Base-by-base conservation (phyloP, 2,888 invertebrate genomes). In the Acanthoscelides obtectus region DNA sequence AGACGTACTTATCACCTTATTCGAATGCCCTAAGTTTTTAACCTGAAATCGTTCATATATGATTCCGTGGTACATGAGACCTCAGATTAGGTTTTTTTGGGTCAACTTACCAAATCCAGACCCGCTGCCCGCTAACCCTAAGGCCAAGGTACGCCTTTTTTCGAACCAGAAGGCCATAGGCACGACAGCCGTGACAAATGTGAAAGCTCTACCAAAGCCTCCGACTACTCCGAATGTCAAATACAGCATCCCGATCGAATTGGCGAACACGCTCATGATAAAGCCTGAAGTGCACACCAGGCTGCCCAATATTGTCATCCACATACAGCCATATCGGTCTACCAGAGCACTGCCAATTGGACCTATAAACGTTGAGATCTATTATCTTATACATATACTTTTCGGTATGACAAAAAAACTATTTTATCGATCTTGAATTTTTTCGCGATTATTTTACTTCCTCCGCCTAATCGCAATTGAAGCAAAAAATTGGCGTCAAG, bases 141-240 rank as follows among this genome's bases (percentile, higher is more conserved):
- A 93, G 2, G 96, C 96, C 75, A 96, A 88, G 66, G 94, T 93
- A 65, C 96, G 88, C 80, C 92, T 93, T 84, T 94, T 94, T 80
- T 96, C 95, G 84, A 97, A 97, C 93, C 96, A 97, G 83, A 94
- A 96, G 5, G 96, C 96, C 73, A 97, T 94, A 72, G 94, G 93
- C 3, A 96, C 96, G 5, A 96, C 96, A 4, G 96, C 95, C 2
- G 96, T 94, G n/a, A 96, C 95, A 83, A 95, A 96, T 70, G 94
- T 94, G 69, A 94, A 85, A 12, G 95, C 94, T 75, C 96, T 87
- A 0, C 96, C 96, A 72, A 96, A 84, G 0, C 96, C 96, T 70
- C 95, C 92, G 20, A 95, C 90, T 0, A 96, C 89, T 25, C 96
- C 96, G 83, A 96, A 96, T 0, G 95, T 95, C 70, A 96, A 82